phyloP scores from a whole-genome alignment of 2,888 invertebrate genomes.

The Pyrrhosoma nymphula region DNA sequence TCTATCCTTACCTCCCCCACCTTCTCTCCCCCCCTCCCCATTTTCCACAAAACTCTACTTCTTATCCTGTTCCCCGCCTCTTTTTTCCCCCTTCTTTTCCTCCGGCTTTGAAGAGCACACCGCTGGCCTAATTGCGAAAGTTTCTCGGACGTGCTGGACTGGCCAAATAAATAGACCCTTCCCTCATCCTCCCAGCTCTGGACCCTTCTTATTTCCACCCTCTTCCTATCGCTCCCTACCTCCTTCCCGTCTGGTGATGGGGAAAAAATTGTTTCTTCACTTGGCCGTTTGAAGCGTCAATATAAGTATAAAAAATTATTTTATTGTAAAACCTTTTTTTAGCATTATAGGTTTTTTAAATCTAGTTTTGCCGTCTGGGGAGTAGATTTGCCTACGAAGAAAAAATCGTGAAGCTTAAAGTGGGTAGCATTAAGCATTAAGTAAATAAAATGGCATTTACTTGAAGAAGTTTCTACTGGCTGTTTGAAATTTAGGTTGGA shows the following conservation, averaged over 20 bases:
- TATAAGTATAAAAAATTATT: too few relatives aligned
- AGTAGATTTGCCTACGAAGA: too few relatives aligned
- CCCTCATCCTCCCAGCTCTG: not conserved
- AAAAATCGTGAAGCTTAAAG: too few relatives aligned
- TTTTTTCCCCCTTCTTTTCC: not conserved
- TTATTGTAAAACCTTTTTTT: too few relatives aligned
- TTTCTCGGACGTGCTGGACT: constrained; percentile 62
- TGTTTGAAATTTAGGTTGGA: too few relatives aligned
- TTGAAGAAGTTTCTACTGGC: too few relatives aligned
- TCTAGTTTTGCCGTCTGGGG: too few relatives aligned
- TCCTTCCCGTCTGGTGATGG: not conserved
- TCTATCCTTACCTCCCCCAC: not conserved
- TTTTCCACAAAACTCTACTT: not conserved
- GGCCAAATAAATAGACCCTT: constrained; percentile 53
- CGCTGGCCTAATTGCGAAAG: constrained; percentile 63
- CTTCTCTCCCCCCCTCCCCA: not conserved
- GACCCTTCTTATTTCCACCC: not conserved
- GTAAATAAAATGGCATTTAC: too few relatives aligned
- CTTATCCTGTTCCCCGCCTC: not conserved
- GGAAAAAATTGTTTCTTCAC: too few relatives aligned
- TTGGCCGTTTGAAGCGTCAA: too few relatives aligned
- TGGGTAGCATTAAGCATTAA: too few relatives aligned
- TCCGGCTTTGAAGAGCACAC: constrained; percentile 41
- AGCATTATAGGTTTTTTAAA: too few relatives aligned
- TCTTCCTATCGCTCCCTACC: not conserved